phyloP scores from a whole-genome alignment of 2,113 vertebrate species.

The Ellobius talpinus region DNA sequence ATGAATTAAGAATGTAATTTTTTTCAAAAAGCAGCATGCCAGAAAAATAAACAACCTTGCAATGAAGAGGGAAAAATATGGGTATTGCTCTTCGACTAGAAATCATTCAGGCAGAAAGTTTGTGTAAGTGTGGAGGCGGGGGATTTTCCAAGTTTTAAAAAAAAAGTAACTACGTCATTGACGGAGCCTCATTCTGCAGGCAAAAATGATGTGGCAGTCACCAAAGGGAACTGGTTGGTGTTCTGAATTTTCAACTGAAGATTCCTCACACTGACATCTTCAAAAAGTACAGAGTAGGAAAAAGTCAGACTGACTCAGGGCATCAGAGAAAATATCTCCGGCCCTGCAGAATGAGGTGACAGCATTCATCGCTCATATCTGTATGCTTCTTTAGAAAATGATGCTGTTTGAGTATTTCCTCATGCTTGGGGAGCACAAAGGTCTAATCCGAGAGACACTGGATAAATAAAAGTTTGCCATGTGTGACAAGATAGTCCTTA shows the following conservation, averaged over 20 bases:
- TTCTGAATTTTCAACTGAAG: constrained; percentile 71
- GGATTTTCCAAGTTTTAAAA: constrained; percentile 53
- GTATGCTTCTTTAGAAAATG: constrained; percentile 6
- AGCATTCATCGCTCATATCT: neutral
- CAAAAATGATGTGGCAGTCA: constrained; percentile 41
- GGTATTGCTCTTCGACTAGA: constrained; percentile 53
- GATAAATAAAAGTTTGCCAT: constrained; percentile 16
- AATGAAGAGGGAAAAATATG: constrained; percentile 70
- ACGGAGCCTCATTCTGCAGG: constrained; percentile 28
- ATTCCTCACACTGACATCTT: constrained; percentile 62
- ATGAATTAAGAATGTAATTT: neutral
- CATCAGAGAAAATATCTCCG: neutral
- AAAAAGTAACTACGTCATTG: constrained; percentile 59
- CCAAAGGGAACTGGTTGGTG: constrained; percentile 46
- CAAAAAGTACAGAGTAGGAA: constrained; percentile 56
- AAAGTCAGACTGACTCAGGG: constrained; percentile 63
- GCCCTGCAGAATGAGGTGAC: neutral
- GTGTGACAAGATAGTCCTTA: constrained; percentile 1
- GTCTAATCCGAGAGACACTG: constrained; percentile 36
- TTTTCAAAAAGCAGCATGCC: neutral
- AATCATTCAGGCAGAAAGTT: constrained; percentile 68
- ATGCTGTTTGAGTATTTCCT: neutral
- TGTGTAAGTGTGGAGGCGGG: constrained; percentile 64
- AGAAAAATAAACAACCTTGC: constrained; percentile 25
- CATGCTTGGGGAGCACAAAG: constrained; percentile 21